A percentile compares a stretch with the other conserved stretches of the same genome.
phyloP scores from a whole-genome alignment of 2,113 vertebrate species.

The Sclerurus mexicanus region DNA sequence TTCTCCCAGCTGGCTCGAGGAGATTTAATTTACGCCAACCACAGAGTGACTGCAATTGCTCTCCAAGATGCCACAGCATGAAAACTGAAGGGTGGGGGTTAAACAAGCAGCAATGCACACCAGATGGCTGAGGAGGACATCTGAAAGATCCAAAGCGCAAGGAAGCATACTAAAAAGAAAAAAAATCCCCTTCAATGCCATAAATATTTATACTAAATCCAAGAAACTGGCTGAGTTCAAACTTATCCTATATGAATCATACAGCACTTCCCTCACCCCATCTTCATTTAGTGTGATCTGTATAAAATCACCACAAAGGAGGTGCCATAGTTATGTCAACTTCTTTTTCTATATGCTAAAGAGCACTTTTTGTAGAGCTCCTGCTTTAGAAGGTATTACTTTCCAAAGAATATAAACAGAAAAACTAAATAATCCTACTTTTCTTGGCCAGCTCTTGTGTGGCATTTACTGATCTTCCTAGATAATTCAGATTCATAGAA shows the following conservation, averaged over 20 bases:
- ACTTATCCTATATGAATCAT: constrained; percentile 9
- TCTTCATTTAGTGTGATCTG: not conserved
- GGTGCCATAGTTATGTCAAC: not conserved
- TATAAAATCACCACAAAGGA: constrained; percentile 6
- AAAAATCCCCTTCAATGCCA: not conserved
- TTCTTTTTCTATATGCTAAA: not conserved
- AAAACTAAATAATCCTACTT: not conserved
- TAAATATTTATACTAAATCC: constrained; percentile 39
- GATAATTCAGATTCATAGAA: not conserved
- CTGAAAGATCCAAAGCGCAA: not conserved
- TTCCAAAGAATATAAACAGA: constrained; percentile 18
- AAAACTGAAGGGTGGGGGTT: constrained; percentile 11
- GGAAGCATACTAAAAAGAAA: not conserved
- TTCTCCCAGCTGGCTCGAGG: constrained; percentile 2
- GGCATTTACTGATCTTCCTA: not conserved
- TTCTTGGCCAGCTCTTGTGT: not conserved
- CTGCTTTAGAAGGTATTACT: not conserved
- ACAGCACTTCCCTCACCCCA: not conserved
- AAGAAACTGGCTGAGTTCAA: constrained; percentile 26
- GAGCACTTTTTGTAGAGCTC: not conserved
- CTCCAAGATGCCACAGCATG: constrained; percentile 36
- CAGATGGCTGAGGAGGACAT: constrained; percentile 38
- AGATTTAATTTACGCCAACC: constrained; percentile 27
- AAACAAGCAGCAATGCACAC: constrained; percentile 35
- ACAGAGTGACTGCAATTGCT: constrained; percentile 8